Conservation (phyloP, 1,140 invertebrate genomes). For the Sogatella furcifera region DNA sequence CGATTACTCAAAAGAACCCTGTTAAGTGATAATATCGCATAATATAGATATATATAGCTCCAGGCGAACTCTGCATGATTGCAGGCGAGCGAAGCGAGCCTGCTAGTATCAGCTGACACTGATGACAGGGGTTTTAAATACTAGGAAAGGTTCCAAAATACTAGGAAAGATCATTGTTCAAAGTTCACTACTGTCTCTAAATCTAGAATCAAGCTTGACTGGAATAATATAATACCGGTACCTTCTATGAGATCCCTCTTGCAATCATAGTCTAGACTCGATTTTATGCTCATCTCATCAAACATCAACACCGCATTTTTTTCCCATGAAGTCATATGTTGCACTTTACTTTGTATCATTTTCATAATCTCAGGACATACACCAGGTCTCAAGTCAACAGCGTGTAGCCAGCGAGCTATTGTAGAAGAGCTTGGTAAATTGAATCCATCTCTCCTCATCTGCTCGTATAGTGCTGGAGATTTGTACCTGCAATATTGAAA, state of each 20-base stretch:
- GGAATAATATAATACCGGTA: background rate
- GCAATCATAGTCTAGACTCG: slow-evolving; percentile 7
- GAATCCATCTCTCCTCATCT: slow-evolving; percentile 8
- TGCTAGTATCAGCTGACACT: too few relatives aligned
- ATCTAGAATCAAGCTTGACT: background rate
- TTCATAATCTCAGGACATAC: slow-evolving; percentile 1
- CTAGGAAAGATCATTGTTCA: too few relatives aligned
- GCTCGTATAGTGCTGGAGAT: slow-evolving; percentile 10
- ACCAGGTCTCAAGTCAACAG: slow-evolving; percentile 7
- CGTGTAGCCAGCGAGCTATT: slow-evolving; percentile 5
- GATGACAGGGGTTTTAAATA: too few relatives aligned
- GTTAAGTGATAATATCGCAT: too few relatives aligned
- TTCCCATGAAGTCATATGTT: slow-evolving; percentile 3
- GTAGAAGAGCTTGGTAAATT: slow-evolving; percentile 1
- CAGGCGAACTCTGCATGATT: too few relatives aligned
- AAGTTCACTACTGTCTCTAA: background rate
- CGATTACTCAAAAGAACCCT: too few relatives aligned
- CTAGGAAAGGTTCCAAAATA: too few relatives aligned
- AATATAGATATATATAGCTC: too few relatives aligned
- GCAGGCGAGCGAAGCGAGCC: too few relatives aligned
- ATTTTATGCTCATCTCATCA: slow-evolving; percentile 11
- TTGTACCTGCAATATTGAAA: slow-evolving; percentile 5
- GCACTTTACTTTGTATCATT: background rate
- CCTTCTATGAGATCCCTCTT: slow-evolving; percentile 10
- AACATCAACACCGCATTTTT: slow-evolving; percentile 7